Evolutionary conservation across 2,888 invertebrate genomes (phyloP).

Genomic region (Dryocosmus kuriphilus): DNA sequence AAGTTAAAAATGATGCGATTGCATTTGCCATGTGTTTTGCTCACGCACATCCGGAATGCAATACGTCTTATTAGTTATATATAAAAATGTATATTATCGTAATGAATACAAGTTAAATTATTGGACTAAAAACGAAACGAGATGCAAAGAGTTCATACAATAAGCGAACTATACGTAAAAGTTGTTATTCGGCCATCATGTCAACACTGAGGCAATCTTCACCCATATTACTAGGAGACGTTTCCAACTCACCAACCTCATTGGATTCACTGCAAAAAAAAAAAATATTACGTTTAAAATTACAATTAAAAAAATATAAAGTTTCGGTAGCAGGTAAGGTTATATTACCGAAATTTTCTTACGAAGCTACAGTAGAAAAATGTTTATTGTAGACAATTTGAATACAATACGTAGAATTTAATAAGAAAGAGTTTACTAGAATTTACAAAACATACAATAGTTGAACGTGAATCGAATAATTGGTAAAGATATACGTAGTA

Average conservation of each 20-base stretch:
- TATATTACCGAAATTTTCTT: too few relatives aligned
- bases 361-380: too few relatives aligned
- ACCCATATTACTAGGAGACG: slow-evolving; percentile 88
- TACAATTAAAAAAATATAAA: not conserved
- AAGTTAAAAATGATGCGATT: too few relatives aligned
- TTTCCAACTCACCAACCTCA: slow-evolving; percentile 87
- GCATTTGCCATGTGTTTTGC: too few relatives aligned
- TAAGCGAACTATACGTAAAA: slow-evolving; percentile 56
- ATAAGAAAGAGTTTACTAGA: too few relatives aligned
- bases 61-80: slow-evolving; percentile 40
- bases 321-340: too few relatives aligned
- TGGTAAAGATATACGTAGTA: too few relatives aligned
- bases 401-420: too few relatives aligned
- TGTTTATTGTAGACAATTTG: too few relatives aligned
- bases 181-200: slow-evolving; percentile 80
- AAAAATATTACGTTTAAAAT: slow-evolving; percentile 5
- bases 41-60: not conserved
- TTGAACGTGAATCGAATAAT: too few relatives aligned
- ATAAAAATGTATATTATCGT: slow-evolving; percentile 66
- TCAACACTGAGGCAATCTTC: slow-evolving; percentile 89
- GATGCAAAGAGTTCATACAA: slow-evolving; percentile 60
- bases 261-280: slow-evolving; percentile 88
- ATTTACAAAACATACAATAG: too few relatives aligned
- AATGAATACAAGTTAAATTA: slow-evolving; percentile 63
- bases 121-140: slow-evolving; percentile 56